These are phyloP conservation scores for Sula dactylatra DNA, from an alignment of 2,113 vertebrate genomes.

Conservation along the genomic window DNA sequence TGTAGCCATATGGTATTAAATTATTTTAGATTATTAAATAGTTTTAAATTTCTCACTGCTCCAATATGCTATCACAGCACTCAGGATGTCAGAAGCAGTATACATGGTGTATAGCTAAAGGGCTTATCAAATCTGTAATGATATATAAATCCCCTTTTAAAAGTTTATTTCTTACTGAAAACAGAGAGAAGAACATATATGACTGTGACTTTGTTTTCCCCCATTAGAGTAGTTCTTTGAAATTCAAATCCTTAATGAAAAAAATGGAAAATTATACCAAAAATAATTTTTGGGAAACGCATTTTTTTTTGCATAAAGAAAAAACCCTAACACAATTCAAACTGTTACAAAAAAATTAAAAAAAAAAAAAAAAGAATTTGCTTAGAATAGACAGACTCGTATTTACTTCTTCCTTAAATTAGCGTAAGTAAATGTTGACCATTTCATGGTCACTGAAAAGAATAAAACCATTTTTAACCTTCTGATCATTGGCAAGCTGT, in stretches of 20 bases:
- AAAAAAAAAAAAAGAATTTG: background rate
- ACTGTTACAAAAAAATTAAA: background rate
- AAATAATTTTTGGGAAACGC: background rate
- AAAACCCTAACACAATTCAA: background rate
- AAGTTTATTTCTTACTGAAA: background rate
- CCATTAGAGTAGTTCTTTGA: background rate
- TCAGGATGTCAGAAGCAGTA: background rate
- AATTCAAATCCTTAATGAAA: background rate
- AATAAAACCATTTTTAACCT: background rate
- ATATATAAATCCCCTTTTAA: background rate
- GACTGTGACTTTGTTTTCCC: background rate
- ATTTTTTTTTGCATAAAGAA: background rate
- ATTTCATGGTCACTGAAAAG: background rate
- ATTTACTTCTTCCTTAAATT: background rate
- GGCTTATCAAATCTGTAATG: background rate
- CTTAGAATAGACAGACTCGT: background rate
- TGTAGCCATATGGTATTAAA: accelerated
- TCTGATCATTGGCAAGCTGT: background rate
- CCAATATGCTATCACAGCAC: background rate
- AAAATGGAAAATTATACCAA: background rate
- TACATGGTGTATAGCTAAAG: background rate
- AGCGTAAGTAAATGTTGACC: background rate
- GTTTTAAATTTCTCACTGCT: background rate
- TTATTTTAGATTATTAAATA: background rate
- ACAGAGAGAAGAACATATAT: background rate